Evolutionary conservation across 2,797 vertebrate species (phyloP), one percentile per base, ranked within the genome.

Genomic region (Gymnothorax reevesii): DNA sequence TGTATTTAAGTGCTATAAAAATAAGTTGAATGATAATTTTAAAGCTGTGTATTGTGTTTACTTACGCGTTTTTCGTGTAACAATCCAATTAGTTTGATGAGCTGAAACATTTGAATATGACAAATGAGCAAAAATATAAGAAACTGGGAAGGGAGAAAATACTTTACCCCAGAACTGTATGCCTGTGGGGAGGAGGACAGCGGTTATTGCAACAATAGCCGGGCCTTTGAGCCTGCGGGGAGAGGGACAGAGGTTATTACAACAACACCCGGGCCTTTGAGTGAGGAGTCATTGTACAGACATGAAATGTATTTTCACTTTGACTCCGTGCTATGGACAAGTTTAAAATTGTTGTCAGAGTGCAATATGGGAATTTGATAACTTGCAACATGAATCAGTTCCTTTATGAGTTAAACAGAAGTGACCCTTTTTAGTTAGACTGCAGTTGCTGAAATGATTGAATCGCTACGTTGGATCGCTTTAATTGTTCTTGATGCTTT

Each of bases 391-490:
- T 42, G 33, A 42, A 42, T 87, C 87, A 89, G 87, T 89, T 84
- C 87, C 84, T 66, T 42, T 22, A 25, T 84, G 88, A 54, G 85
- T 88, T 87, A 71, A 55, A 83, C 87, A 87, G 88, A 90, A 89
- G 85, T 88, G 59, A 86, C 82, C 12, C 2, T 69, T 84, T 88
- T 86, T 73, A 82, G 84, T 87, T 89, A 88, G 88, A 91, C 90
- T 88, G 3, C 73, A 6, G 25, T 17, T 73, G 25, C 89, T 88
- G 87, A 91, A 85, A 88, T 87, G 87, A 89, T 86, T 84, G 83
- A 88, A 90, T 90, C 88, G 33, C 71, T 27, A 15, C 17, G 57
- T 2, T 27, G 82, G 17, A 33, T 25, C 64, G 7, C 10, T 13
- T 54, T 17, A 59, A 83, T 69, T 84, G 69, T 25, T 20, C 33